phyloP scores from a whole-genome alignment of 2,797 vertebrate genomes.

The Urophycis tenuis region DNA sequence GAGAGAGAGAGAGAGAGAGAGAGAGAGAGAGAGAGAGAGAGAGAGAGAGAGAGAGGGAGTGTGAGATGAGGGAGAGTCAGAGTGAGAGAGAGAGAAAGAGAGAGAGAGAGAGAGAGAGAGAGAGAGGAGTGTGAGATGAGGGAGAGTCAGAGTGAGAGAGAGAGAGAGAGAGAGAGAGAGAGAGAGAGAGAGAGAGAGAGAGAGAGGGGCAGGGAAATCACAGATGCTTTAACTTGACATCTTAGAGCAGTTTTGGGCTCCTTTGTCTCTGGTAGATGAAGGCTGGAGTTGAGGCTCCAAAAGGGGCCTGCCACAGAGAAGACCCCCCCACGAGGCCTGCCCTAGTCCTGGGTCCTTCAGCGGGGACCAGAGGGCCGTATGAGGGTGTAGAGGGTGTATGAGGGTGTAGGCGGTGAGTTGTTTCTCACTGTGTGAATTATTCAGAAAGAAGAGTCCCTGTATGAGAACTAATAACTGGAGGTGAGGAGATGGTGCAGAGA shows the following conservation, averaged over 20 bases:
- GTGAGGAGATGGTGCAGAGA: background rate
- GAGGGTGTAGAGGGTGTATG: too few species aligned
- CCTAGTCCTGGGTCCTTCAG: conserved; percentile 42
- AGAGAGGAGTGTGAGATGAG: too few species aligned
- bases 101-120: conserved; percentile 28
- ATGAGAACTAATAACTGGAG: background rate
- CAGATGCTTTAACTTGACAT: conserved; percentile 73
- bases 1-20: conserved; percentile 8
- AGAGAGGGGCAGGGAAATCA: background rate
- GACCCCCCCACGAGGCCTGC: conserved; percentile 47
- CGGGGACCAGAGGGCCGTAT: conserved; percentile 9
- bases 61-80: conserved; percentile 8
- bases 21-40: conserved; percentile 26
- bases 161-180: too few species aligned
- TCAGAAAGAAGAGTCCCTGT: background rate
- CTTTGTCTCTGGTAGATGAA: conserved; percentile 31
- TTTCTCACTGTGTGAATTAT: background rate
- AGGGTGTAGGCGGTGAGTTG: conserved; percentile 8
- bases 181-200: too few species aligned
- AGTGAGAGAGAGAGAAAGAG: background rate
- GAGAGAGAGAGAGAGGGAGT: conserved; percentile 30
- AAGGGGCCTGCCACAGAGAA: conserved; percentile 49
- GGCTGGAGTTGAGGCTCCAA: conserved; percentile 70
- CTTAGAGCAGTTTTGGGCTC: conserved; percentile 35
- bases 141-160: too few species aligned